These are phyloP conservation scores for Musca domestica DNA, from an alignment of 1,140 invertebrate species.

Conservation along the genomic window DNA sequence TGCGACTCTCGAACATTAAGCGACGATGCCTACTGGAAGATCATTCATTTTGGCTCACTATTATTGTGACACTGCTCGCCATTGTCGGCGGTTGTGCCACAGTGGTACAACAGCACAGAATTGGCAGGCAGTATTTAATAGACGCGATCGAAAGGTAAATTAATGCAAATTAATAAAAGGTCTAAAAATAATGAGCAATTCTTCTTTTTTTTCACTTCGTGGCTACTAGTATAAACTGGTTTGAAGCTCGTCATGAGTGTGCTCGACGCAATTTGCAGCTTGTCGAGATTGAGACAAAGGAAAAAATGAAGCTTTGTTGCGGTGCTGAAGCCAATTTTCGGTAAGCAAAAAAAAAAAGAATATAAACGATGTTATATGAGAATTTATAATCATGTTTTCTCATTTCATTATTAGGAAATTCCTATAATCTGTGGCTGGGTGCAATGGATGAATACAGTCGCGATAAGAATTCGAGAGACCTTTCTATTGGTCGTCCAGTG, in stretches of 20 bases:
- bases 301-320: not conserved
- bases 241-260: not conserved
- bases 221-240: not conserved
- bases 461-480: not conserved
- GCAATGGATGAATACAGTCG: not conserved
- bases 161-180: no score
- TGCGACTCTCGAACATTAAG: no score
- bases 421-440: not conserved
- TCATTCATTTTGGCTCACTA: no score
- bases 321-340: not conserved
- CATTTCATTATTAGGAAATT: not conserved
- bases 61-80: no score
- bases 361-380: not conserved
- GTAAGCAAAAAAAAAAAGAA: no score
- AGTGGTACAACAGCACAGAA: not conserved
- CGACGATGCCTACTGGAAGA: no score
- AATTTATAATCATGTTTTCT: not conserved
- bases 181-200: not conserved
- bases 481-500: not conserved
- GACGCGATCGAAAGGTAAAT: not conserved
- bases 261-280: not conserved
- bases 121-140: not conserved
- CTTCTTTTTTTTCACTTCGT: not conserved
- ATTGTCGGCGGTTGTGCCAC: not conserved
- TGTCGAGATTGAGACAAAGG: not conserved